phyloP scores from a whole-genome alignment of 2,888 invertebrate genomes.

The Cabera pusaria region DNA sequence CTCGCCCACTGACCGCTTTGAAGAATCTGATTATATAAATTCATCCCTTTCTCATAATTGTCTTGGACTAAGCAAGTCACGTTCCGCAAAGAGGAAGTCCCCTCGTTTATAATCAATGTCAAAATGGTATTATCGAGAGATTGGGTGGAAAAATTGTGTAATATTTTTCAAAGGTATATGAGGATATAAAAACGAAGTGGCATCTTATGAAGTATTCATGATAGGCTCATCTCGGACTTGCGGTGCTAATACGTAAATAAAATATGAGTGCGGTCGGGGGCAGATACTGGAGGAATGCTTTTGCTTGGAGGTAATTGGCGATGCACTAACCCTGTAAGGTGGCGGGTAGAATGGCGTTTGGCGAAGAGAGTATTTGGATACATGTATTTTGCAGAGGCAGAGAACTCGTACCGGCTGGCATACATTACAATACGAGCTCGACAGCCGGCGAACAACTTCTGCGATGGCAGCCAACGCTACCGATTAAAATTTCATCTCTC shows the following conservation, averaged over 20 bases:
- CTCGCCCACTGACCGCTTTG: constrained; percentile 44
- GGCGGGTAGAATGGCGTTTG: constrained; percentile 9
- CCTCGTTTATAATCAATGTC: constrained; percentile 45
- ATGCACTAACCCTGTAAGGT: no score
- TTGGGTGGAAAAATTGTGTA: constrained; percentile 39
- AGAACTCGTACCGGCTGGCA: constrained; percentile 39
- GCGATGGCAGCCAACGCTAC: constrained; percentile 65
- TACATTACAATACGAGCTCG: constrained; percentile 67
- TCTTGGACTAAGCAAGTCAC: constrained; percentile 50
- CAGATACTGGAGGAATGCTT: constrained; percentile 28
- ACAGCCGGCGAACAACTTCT: constrained; percentile 62
- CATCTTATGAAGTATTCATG: constrained; percentile 36
- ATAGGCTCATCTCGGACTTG: constrained; percentile 35
- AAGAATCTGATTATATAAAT: constrained; percentile 49
- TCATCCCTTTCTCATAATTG: constrained; percentile 48
- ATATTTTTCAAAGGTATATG: constrained; percentile 31
- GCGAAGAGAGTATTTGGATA: constrained; percentile 21
- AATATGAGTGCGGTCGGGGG: constrained; percentile 37
- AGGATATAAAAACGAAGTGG: constrained; percentile 24
- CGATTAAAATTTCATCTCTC: constrained; percentile 81
- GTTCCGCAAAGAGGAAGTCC: constrained; percentile 40
- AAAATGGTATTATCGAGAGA: constrained; percentile 40
- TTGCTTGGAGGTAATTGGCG: constrained; percentile 35
- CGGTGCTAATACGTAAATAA: constrained; percentile 40
- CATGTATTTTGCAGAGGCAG: constrained; percentile 55